Conservation (phyloP, 2,888 invertebrate genomes). For the Mylabris sibirica region DNA sequence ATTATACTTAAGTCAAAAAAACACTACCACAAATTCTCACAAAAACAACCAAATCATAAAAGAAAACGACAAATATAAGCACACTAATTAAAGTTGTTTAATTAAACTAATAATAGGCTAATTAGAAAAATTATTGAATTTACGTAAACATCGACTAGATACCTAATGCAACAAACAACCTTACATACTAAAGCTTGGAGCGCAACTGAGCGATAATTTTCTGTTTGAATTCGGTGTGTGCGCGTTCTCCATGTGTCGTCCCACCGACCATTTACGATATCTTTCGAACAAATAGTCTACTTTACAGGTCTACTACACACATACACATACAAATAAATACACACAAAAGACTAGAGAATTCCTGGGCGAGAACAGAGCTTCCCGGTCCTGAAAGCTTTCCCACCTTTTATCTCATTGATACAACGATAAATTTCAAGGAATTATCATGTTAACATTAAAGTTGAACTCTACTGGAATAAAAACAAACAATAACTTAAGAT, state of each 20-base stretch:
- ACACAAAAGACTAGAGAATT: background rate
- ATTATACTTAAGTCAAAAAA: background rate
- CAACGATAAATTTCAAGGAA: background rate
- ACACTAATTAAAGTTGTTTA: slow-evolving; percentile 11
- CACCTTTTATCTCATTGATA: background rate
- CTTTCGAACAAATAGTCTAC: slow-evolving; percentile 17
- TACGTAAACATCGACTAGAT: slow-evolving; percentile 5
- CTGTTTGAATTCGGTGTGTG: slow-evolving; percentile 4
- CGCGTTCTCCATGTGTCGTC: background rate
- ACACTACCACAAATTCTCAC: background rate
- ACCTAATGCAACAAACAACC: slow-evolving; percentile 12
- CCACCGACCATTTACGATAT: slow-evolving; percentile 28
- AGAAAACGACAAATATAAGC: background rate
- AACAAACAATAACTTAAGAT: too few species aligned
- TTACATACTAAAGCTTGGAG: slow-evolving; percentile 13
- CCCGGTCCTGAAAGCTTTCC: background rate
- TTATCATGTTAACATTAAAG: slow-evolving; percentile 3
- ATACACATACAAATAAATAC: background rate
- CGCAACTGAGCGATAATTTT: slow-evolving; percentile 28
- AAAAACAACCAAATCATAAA: background rate
- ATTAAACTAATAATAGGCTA: background rate
- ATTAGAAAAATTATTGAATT: slow-evolving; percentile 4
- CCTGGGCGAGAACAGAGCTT: background rate
- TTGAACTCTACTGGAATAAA: too few species aligned
- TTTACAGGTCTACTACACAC: slow-evolving; percentile 5